Evolutionary conservation across 2,797 vertebrate species (phyloP).

Genomic region (Acipenser oxyrinchus): DNA sequence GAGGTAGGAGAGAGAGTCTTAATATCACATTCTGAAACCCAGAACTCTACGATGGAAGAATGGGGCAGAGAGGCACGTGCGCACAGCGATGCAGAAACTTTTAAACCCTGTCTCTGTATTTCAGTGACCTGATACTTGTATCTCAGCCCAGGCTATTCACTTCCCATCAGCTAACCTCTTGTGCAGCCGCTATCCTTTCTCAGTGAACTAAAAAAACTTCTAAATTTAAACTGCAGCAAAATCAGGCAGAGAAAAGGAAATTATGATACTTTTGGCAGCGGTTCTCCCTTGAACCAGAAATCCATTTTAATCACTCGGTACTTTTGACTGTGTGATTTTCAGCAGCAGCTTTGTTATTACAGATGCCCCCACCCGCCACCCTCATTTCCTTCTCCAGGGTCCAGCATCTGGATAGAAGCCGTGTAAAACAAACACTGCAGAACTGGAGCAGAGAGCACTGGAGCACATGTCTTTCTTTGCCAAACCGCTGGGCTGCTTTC

Average conservation of each 20-base stretch:
- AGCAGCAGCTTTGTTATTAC: constrained; percentile 12
- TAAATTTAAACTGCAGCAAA: constrained; percentile 7
- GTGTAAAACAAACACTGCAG: constrained; percentile 5
- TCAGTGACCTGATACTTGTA: neutral
- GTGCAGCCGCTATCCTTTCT: neutral
- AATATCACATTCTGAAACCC: too few relatives aligned
- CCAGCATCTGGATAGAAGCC: constrained; percentile 12
- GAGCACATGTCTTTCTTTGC: neutral
- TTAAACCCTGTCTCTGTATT: neutral
- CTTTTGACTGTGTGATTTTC: neutral
- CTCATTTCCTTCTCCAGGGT: constrained; percentile 8
- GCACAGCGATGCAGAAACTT: too few relatives aligned
- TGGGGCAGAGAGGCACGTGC: too few relatives aligned
- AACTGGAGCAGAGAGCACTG: constrained; percentile 3
- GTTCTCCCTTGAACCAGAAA: constrained; percentile 6
- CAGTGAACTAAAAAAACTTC: constrained; percentile 3
- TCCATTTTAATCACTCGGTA: neutral
- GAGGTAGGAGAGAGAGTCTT: neutral
- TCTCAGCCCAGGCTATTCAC: neutral
- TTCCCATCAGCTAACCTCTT: neutral
- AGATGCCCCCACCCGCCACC: constrained; percentile 13
- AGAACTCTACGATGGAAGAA: too few relatives aligned
- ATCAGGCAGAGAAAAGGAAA: constrained; percentile 2
- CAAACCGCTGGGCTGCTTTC: neutral
- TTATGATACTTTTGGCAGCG: constrained; percentile 1